Conservation (phyloP, 2,113 vertebrate genomes). For the Colossoma macropomum region DNA sequence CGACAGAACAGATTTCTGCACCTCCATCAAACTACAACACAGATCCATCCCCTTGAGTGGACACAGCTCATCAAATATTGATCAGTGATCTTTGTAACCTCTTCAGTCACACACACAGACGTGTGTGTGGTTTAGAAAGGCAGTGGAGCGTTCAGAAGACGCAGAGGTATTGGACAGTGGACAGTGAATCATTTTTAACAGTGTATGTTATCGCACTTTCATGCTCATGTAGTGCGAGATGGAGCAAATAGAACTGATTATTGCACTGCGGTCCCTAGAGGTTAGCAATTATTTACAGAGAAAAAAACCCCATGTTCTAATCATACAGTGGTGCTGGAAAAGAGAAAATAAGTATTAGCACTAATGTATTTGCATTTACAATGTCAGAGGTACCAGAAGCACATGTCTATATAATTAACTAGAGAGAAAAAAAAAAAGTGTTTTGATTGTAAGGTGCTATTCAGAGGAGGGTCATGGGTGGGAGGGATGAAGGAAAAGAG, state of each 20-base stretch:
- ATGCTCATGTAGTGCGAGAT: conserved; percentile 15
- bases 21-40: conserved; percentile 48
- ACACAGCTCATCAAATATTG: conserved; percentile 71
- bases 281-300: conserved; percentile 32
- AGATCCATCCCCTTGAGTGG: conserved; percentile 55
- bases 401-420: not conserved
- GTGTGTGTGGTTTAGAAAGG: conserved; percentile 14
- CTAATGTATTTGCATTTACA: not conserved
- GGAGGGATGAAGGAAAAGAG: conserved; percentile 5
- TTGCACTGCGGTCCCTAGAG: not conserved
- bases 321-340: not conserved
- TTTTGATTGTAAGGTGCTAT: not conserved
- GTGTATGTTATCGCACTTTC: conserved; percentile 14
- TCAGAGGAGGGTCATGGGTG: not conserved
- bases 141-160: conserved; percentile 1
- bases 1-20: conserved; percentile 4
- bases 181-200: not conserved
- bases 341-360: not conserved
- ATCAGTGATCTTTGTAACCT: conserved; percentile 54
- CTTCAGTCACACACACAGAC: conserved; percentile 63
- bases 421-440: not conserved
- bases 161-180: not conserved
- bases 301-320: not conserved
- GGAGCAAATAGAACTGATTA: conserved; percentile 30
- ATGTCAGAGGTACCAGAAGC: not conserved